Percentiles rank a stretch among this genome's conserved stretches.
These are phyloP conservation scores for Hippocampus mohnikei DNA, from an alignment of 2,113 vertebrate genomes.

Conservation along the genomic window DNA sequence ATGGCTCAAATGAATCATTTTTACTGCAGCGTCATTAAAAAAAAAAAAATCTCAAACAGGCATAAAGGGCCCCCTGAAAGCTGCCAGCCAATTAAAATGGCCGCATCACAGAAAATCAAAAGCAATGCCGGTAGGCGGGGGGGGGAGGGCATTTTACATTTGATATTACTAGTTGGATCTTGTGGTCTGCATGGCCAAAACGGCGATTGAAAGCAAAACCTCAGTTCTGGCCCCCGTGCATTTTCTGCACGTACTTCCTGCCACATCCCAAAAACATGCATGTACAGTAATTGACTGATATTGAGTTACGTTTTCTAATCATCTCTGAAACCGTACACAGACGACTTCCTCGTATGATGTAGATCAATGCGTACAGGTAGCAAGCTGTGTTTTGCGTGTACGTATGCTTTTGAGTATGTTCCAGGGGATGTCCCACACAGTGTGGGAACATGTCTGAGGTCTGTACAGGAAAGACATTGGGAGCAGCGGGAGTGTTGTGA, in stretches of 20 bases:
- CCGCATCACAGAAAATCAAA: not conserved
- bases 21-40: not conserved
- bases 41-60: not conserved
- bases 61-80: not conserved
- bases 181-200: too few species aligned
- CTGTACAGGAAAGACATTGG: conserved; percentile 66
- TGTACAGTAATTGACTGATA: too few species aligned
- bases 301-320: not conserved
- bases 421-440: conserved; percentile 23
- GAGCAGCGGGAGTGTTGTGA: conserved; percentile 37
- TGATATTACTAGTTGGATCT: not conserved
- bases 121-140: not conserved
- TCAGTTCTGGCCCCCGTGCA: too few species aligned
- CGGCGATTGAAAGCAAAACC: too few species aligned
- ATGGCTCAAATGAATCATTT: not conserved
- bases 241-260: too few species aligned
- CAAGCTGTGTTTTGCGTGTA: conserved; percentile 23
- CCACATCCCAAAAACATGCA: too few species aligned
- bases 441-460: conserved; percentile 62
- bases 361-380: conserved; percentile 1
- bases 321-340: not conserved
- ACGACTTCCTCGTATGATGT: not conserved
- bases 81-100: not conserved
- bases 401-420: conserved; percentile 21
- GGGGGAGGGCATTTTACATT: not conserved